Evolutionary conservation across 2,113 vertebrate species (phyloP).

Genomic region (Psittacula cyanocephala): DNA sequence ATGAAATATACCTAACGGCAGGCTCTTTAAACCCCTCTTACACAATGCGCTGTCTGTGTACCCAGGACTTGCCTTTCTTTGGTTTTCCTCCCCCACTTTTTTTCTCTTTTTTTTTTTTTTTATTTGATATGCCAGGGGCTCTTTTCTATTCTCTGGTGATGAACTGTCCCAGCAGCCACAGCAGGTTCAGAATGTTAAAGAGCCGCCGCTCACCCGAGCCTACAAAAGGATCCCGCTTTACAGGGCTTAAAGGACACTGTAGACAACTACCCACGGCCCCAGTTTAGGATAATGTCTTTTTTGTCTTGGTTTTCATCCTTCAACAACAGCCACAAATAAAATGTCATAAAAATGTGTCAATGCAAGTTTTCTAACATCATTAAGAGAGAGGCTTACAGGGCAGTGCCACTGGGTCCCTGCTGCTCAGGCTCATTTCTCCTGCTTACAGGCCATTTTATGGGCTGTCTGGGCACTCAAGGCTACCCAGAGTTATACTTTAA

Average conservation of each 20-base stretch:
- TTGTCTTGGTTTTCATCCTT: not conserved
- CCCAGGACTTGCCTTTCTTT: slow-evolving; percentile 39
- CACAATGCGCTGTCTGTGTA: slow-evolving; percentile 65
- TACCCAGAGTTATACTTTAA: not conserved
- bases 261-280: not conserved
- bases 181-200: slow-evolving; percentile 77
- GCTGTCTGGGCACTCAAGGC: not conserved
- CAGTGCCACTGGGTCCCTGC: not conserved
- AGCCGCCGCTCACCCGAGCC: slow-evolving; percentile 58
- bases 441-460: not conserved
- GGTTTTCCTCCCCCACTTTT: not conserved
- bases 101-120: not conserved
- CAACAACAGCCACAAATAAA: not conserved
- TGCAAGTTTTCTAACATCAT: not conserved
- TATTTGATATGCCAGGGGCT: slow-evolving; percentile 58
- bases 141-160: slow-evolving; percentile 70
- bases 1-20: slow-evolving; percentile 75
- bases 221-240: slow-evolving; percentile 73
- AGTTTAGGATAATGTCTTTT: not conserved
- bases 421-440: not conserved
- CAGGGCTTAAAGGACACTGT: slow-evolving; percentile 52
- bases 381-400: not conserved
- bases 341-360: slow-evolving; percentile 56
- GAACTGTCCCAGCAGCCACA: slow-evolving; percentile 71
- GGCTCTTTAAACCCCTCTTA: slow-evolving; percentile 26